Evolutionary conservation across 1,140 invertebrate species (phyloP).

Genomic region (Solenopsis fugax): DNA sequence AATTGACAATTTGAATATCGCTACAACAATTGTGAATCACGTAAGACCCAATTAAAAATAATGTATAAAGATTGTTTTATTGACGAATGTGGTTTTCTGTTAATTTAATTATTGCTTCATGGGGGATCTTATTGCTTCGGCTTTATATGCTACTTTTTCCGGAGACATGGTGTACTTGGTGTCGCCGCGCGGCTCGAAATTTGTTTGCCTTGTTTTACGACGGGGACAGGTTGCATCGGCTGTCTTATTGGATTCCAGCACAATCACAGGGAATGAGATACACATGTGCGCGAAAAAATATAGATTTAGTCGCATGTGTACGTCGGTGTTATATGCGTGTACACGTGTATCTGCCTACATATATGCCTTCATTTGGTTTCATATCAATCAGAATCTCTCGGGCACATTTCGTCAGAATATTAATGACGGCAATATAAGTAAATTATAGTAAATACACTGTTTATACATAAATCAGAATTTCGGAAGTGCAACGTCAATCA

Average conservation of each 20-base stretch:
- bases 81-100: not conserved
- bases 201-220: constrained; percentile 86
- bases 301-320: constrained; percentile 25
- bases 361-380: not conserved
- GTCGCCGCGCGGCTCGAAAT: constrained; percentile 77
- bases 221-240: constrained; percentile 82
- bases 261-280: constrained; percentile 69
- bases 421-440: constrained; percentile 2
- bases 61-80: not conserved
- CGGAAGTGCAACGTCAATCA: not conserved
- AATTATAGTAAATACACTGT: not conserved
- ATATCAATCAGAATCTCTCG: not conserved
- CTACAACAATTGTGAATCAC: too few species aligned
- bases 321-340: not conserved
- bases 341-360: not conserved
- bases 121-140: constrained; percentile 62
- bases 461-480: not conserved
- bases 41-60: not conserved
- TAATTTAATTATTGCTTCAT: constrained; percentile 63
- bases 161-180: constrained; percentile 17
- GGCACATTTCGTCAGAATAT: not conserved
- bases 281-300: constrained; percentile 56
- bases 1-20: not conserved
- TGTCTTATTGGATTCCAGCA: constrained; percentile 84
- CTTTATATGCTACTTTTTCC: constrained; percentile 62